A percentile compares a stretch with the other conserved stretches of the same genome.
Evolutionary conservation across 2,888 invertebrate genomes (phyloP).

Genomic region (Cosmorhoe ocellata): DNA sequence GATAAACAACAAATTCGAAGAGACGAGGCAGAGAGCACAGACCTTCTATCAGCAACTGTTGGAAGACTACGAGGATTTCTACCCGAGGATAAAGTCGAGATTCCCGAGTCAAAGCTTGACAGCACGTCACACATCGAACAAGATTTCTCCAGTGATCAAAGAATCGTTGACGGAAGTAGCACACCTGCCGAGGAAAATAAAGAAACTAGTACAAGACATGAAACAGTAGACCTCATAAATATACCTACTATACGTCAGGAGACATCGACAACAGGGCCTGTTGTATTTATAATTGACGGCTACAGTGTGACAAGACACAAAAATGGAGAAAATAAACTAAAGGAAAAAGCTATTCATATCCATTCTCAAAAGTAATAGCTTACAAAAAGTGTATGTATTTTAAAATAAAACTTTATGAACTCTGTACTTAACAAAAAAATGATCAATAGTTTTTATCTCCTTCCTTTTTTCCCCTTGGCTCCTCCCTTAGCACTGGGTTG

Average conservation of each 20-base stretch:
- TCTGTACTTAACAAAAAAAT: conserved; percentile 31
- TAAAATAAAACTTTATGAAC: conserved; percentile 26
- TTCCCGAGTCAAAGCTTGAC: conserved; percentile 54
- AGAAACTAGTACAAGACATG: conserved; percentile 66
- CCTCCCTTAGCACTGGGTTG: conserved; percentile 60
- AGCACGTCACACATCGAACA: conserved; percentile 59
- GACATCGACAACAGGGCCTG: conserved; percentile 43
- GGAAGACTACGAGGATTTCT: conserved; percentile 63
- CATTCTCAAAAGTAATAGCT: conserved; percentile 39
- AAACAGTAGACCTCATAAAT: conserved; percentile 36
- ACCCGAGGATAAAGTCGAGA: conserved; percentile 51
- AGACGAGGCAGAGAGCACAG: conserved; percentile 67
- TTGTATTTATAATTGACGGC: conserved; percentile 71
- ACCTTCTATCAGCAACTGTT: conserved; percentile 64
- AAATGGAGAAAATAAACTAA: conserved; percentile 66
- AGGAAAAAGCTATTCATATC: conserved; percentile 61
- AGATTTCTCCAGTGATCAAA: conserved; percentile 66
- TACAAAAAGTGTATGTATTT: conserved; percentile 23
- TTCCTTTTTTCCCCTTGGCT: conserved; percentile 75
- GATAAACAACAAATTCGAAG: conserved; percentile 45
- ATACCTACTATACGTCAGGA: conserved; percentile 33
- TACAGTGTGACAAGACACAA: conserved; percentile 72
- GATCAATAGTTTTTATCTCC: conserved; percentile 57
- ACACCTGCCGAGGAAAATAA: conserved; percentile 66
- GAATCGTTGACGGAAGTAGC: conserved; percentile 68